Base-by-base conservation (phyloP, 1,140 invertebrate species). In the Bombus polaris region DNA sequence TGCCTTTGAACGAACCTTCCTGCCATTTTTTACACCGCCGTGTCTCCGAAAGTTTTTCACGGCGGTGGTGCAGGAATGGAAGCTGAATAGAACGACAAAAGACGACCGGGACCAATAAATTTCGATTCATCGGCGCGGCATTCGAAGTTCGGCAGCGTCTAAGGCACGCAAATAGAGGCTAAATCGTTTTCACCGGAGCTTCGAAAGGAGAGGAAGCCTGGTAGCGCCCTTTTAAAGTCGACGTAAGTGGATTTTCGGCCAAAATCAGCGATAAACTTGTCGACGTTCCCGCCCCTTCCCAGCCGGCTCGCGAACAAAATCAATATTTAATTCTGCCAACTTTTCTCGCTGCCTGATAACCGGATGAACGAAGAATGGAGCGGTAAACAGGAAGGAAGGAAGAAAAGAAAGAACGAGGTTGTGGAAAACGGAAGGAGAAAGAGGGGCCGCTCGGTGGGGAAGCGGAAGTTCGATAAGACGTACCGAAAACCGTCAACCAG, bases 281-380 rank as follows among this genome's bases (percentile, higher is more conserved):
- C 73, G 62, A 37, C n/a, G 66, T 66, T 44, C 1, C 44, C 22
- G n/a, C 37, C 8, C 44, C 4, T 62, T n/a, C 12, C 13, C 70
- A n/a, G 32, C 32, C 73, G 68, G 68, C 66, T 78, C 77, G 66
- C 87, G 77, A 90, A 86, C 87, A 79, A 78, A 83, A 89, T 91
- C 90, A 87, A 91, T 91, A 91, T 91, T 91, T 91, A 91, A 91
- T 91, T 90, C 86, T 80, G 68, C 83, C 62, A 72, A 87, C 83
- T 90, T 92, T 90, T 81, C 84, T 68, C 89, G 87, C 39, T 44
- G 74, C 28, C 75, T 71, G 87, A 85, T 70, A 66, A 74, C 57
- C 39, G 65, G 35, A 47, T n/a, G 59, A 71, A 70, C 77, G 35
- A 85, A 81, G 66, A 75, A 85, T 79, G 68, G 28, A 28, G 35